phyloP scores from a whole-genome alignment of 2,113 vertebrate genomes.

The Rousettus leschenaultii region DNA sequence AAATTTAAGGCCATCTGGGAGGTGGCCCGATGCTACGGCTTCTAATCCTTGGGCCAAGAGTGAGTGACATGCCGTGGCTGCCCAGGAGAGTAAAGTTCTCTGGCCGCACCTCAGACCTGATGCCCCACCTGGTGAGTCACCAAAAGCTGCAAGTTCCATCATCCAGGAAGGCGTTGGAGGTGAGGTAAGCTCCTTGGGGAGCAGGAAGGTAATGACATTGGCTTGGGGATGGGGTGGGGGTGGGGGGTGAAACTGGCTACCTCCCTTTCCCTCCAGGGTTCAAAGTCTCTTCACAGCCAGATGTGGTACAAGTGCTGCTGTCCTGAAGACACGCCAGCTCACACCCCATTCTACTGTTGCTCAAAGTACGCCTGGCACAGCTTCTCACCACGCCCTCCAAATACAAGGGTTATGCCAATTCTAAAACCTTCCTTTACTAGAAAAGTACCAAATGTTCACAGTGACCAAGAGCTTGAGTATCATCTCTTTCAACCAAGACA shows the following conservation, averaged over 20 bases:
- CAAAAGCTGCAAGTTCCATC: background rate
- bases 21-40: background rate
- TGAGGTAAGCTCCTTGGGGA: background rate
- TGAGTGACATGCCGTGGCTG: background rate
- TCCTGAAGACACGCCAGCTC: background rate
- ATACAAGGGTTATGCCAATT: background rate
- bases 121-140: background rate
- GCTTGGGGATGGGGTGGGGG: too few relatives aligned
- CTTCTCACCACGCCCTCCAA: background rate
- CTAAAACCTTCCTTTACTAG: background rate
- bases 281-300: background rate
- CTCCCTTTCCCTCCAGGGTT: background rate
- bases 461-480: background rate
- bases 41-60: background rate
- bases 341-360: background rate
- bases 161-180: background rate
- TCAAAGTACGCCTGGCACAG: background rate
- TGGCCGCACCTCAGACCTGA: background rate
- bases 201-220: background rate
- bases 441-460: background rate
- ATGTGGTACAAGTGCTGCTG: background rate
- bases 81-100: background rate
- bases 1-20: accelerated
- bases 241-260: background rate
- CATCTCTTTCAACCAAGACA: accelerated